These are phyloP conservation scores for Ellobius talpinus DNA, from an alignment of 2,113 vertebrate genomes.

Conservation along the genomic window DNA sequence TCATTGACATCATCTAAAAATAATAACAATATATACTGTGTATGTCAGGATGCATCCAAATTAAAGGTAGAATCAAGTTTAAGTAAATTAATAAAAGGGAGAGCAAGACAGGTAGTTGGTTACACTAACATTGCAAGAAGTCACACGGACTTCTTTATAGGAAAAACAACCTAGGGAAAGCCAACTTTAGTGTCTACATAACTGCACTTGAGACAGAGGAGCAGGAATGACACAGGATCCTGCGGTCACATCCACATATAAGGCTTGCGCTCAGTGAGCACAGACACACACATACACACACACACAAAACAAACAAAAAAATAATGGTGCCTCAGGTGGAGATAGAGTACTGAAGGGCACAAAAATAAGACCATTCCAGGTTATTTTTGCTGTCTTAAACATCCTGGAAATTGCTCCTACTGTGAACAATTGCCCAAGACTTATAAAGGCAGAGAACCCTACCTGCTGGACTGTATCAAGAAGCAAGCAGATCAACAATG, in stretches of 20 bases:
- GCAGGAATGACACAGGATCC: neutral
- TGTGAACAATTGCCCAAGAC: neutral
- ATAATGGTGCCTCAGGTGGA: neutral
- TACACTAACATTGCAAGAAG: neutral
- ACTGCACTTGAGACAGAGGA: neutral
- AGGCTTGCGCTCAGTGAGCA: neutral
- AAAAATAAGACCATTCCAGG: neutral
- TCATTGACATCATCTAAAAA: neutral
- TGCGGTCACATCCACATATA: neutral
- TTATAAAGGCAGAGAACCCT: neutral
- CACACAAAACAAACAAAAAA: neutral
- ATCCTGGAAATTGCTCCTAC: neutral
- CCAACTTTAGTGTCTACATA: neutral
- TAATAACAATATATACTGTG: neutral
- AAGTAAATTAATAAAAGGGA: neutral
- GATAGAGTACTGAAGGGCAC: neutral
- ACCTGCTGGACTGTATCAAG: accelerated
- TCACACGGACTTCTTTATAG: neutral
- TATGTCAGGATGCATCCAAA: neutral
- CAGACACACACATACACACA: neutral
- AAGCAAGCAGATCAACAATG: neutral
- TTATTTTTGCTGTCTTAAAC: neutral
- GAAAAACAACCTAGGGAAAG: neutral
- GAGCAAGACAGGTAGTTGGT: neutral
- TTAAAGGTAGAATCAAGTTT: neutral